Percentiles rank a stretch among this genome's conserved stretches.
Evolutionary conservation across 2,888 invertebrate genomes (phyloP).

Genomic region (Ellobium chinense): DNA sequence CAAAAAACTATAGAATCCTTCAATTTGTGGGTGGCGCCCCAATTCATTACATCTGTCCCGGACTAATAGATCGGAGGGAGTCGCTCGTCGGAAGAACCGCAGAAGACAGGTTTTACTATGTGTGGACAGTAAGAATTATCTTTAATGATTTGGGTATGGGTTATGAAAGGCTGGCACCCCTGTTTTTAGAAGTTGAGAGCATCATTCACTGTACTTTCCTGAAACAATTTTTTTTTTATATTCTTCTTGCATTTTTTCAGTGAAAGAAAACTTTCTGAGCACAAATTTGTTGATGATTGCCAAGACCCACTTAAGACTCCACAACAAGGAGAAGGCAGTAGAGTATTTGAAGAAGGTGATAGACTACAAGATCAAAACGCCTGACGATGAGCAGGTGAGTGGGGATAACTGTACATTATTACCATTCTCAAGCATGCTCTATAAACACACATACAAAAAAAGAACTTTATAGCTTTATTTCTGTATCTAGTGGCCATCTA

Average conservation of each 20-base stretch:
- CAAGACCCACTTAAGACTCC: conserved; percentile 23
- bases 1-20: too few species aligned
- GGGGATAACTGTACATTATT: background rate
- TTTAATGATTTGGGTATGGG: too few species aligned
- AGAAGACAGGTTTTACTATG: too few species aligned
- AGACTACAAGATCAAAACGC: conserved; percentile 24
- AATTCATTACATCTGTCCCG: too few species aligned
- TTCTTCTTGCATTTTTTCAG: background rate
- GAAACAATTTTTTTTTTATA: background rate
- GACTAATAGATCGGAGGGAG: too few species aligned
- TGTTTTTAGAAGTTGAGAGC: too few species aligned
- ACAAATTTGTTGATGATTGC: conserved; percentile 38
- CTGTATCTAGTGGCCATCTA: too few species aligned
- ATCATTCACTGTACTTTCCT: background rate
- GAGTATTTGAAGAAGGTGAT: conserved; percentile 37
- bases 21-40: too few species aligned
- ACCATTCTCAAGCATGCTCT: background rate
- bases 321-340: conserved; percentile 43
- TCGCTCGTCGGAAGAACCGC: too few species aligned
- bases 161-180: too few species aligned
- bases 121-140: too few species aligned
- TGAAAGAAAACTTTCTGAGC: conserved; percentile 35
- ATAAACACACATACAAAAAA: background rate
- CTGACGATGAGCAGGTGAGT: conserved; percentile 34
- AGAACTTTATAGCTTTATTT: too few species aligned